A percentile compares a stretch with the other conserved stretches of the same genome.
Evolutionary conservation across 2,113 vertebrate species (phyloP).

Genomic region (Caloenas nicobarica): DNA sequence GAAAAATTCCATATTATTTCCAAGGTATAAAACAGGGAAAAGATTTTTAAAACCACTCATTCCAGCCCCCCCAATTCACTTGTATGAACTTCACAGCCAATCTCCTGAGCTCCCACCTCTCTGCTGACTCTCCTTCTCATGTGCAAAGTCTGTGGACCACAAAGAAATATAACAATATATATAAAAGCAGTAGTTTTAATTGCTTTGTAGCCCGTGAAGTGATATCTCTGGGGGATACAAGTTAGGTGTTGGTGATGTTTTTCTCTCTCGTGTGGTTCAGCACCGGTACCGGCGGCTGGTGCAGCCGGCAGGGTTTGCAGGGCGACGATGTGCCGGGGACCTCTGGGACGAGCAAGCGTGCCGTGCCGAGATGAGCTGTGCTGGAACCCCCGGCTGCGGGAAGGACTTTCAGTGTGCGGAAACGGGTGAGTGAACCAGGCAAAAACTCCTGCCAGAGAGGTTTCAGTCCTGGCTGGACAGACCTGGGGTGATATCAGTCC

Average conservation of each 20-base stretch:
- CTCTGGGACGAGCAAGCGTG: conserved; percentile 83
- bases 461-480: neutral
- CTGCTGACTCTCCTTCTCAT: neutral
- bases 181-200: neutral
- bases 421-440: conserved; percentile 74
- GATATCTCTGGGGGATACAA: neutral
- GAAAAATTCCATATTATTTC: neutral
- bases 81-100: neutral
- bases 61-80: neutral
- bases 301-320: conserved; percentile 77
- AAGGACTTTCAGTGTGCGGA: conserved; percentile 83
- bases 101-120: neutral
- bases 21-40: neutral
- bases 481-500: neutral
- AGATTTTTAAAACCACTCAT: neutral
- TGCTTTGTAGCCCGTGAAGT: neutral
- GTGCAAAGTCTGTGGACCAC: fast-evolving
- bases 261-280: conserved; percentile 64
- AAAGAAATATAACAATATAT: fast-evolving
- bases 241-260: neutral
- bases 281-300: conserved; percentile 78
- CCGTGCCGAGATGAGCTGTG: conserved; percentile 57
- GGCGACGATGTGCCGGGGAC: conserved; percentile 70
- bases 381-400: conserved; percentile 74
- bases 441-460: neutral